A percentile compares a stretch with the other conserved stretches of the same genome.
These are phyloP conservation scores for Chiroxiphia lanceolata DNA, from an alignment of 2,797 vertebrate genomes.

Conservation along the genomic window DNA sequence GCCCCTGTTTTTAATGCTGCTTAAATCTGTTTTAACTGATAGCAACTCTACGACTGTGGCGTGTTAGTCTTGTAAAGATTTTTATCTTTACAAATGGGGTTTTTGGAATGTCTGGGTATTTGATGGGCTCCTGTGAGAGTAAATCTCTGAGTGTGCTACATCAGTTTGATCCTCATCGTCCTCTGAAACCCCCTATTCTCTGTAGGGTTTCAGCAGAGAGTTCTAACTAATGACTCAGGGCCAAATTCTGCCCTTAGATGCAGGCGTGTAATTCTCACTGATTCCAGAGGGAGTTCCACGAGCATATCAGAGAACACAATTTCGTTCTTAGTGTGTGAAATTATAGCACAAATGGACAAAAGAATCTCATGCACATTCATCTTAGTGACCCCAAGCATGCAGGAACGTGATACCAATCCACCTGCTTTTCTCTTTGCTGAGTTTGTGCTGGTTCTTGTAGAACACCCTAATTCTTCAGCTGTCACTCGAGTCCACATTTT, in stretches of 20 bases:
- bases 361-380: constrained; percentile 63
- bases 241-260: constrained; percentile 63
- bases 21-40: not conserved
- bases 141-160: constrained; percentile 34
- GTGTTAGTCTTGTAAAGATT: not conserved
- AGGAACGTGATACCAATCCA: not conserved
- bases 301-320: constrained; percentile 42
- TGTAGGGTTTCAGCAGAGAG: constrained; percentile 40
- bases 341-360: constrained; percentile 56
- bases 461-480: constrained; percentile 26
- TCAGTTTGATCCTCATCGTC: constrained; percentile 57
- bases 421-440: constrained; percentile 5
- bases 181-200: constrained; percentile 49
- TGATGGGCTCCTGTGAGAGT: constrained; percentile 27
- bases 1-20: not conserved
- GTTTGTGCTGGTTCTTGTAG: constrained; percentile 3
- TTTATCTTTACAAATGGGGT: not conserved
- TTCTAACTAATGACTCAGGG: constrained; percentile 74
- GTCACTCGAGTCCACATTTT: not conserved
- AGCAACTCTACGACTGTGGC: not conserved
- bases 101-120: constrained; percentile 30
- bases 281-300: constrained; percentile 43
- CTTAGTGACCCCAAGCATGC: constrained; percentile 66
- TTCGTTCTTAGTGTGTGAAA: constrained; percentile 56
- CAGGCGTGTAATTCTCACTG: constrained; percentile 41